Evolutionary conservation across 2,113 vertebrate genomes (phyloP).

Genomic region (Apistogramma diplotaenia): DNA sequence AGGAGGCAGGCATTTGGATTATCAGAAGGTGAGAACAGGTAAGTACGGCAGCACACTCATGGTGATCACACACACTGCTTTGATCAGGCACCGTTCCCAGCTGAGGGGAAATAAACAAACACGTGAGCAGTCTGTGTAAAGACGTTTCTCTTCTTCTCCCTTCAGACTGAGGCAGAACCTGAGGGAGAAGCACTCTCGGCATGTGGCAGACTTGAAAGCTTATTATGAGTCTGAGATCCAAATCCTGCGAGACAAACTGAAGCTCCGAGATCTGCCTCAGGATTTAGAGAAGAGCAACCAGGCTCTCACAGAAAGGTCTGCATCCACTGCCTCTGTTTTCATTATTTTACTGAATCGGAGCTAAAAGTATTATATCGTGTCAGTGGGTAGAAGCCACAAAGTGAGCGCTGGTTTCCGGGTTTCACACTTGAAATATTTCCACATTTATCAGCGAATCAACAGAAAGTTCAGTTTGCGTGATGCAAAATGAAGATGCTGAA

Average conservation of each 20-base stretch:
- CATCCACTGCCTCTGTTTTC: neutral
- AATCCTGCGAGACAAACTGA: constrained; percentile 84
- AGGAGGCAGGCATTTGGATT: neutral
- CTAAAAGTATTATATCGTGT: neutral
- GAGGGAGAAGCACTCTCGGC: constrained; percentile 91
- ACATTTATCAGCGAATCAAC: neutral
- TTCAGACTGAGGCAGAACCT: constrained; percentile 88
- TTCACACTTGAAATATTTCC: neutral
- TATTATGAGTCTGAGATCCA: constrained; percentile 94
- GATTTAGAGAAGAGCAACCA: constrained; percentile 85
- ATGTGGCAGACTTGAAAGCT: constrained; percentile 88
- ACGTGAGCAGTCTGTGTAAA: neutral
- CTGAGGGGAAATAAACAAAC: neutral
- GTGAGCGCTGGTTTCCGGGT: neutral
- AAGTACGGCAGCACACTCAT: neutral
- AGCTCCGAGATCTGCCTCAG: constrained; percentile 74
- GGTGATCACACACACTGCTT: neutral
- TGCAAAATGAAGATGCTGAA: neutral
- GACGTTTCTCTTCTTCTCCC: neutral
- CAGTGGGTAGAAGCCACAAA: neutral
- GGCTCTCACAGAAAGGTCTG: constrained; percentile 83
- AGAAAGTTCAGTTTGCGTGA: neutral
- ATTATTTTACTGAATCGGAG: neutral
- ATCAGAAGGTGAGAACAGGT: neutral
- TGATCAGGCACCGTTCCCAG: neutral